phyloP scores from a whole-genome alignment of 2,113 vertebrate genomes.

The Ramphastos sulfuratus region DNA sequence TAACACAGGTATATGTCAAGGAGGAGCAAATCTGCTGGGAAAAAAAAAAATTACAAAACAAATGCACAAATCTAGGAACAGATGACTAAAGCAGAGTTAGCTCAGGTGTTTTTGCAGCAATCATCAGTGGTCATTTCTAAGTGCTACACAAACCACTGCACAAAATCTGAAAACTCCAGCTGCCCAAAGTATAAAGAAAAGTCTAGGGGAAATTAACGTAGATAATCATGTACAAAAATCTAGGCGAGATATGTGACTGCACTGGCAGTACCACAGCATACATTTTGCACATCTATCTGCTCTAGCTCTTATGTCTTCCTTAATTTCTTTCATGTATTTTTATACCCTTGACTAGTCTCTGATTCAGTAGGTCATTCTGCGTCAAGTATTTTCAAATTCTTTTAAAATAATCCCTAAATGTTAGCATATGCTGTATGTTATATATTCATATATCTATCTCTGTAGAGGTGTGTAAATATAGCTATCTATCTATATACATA shows the following conservation, averaged over 20 bases:
- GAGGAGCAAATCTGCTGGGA: not conserved
- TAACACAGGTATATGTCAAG: not conserved
- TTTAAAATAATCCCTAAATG: not conserved
- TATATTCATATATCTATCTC: not conserved
- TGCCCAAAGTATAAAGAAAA: not conserved
- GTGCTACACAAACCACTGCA: not conserved
- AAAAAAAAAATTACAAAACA: not conserved
- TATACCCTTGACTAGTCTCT: not conserved
- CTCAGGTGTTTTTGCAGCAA: not conserved
- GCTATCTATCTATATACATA: no score
- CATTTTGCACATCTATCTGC: not conserved
- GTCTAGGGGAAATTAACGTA: not conserved
- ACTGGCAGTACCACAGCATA: not conserved
- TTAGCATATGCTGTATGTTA: not conserved
- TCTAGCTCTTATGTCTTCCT: not conserved
- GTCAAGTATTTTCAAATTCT: not conserved
- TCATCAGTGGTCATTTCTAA: not conserved
- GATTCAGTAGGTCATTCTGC: not conserved
- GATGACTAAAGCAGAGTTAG: not conserved
- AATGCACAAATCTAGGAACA: not conserved
- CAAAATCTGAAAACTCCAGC: not conserved
- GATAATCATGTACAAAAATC: not conserved
- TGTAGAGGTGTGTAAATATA: not conserved
- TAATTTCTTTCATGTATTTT: not conserved
- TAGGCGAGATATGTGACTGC: not conserved